Evolutionary conservation across 2,888 invertebrate genomes (phyloP), one percentile per base, ranked within the genome.

Genomic region (Peribatodes rhomboidaria): DNA sequence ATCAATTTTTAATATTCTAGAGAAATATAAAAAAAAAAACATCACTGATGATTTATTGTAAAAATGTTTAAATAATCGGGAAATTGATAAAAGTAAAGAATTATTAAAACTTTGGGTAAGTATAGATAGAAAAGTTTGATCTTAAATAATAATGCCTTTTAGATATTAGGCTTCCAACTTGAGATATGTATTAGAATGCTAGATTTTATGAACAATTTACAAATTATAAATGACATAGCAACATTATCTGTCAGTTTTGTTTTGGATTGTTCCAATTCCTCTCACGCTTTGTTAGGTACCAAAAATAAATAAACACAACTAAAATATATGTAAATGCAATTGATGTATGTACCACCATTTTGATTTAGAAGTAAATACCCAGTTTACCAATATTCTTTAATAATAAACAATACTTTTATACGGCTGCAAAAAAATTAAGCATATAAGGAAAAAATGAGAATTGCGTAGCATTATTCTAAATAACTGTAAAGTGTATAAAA

Each of bases 381-480:
- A 4, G 6, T 22, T 13, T 8, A n/a, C 46, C n/a, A n/a, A 27
- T 20, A 20, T 44, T 44, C 2, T 44, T 31, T n/a, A 56, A 49
- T n/a, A 56, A 49, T 52, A 44, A 20, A 49, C 11, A 8, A 8
- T 35, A 20, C 18, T 37, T 37, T 35, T 35, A 37, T 44, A 11
- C 27, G n/a, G 47, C 16, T 49, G 27, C 14, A 54, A 47, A 54
- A 61, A 37, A 35, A 46, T 50, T 50, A 61, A 55, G 49, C 55
- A 64, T 65, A 57, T 59, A 63, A 61, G 35, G 31, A 35, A 58
- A 53, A 65, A 72, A 67, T 72, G 78, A 80, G 79, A 77, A 84
- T 85, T 86, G 90, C 92, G 92, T 92, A 92, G 89, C 83, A 88
- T 89, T 85, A 92, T 91, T 92, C 92, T 91, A 91, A 92, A 89